Evolutionary conservation across 2,888 invertebrate species (phyloP).

Genomic region (Amblyjoppa proteus): DNA sequence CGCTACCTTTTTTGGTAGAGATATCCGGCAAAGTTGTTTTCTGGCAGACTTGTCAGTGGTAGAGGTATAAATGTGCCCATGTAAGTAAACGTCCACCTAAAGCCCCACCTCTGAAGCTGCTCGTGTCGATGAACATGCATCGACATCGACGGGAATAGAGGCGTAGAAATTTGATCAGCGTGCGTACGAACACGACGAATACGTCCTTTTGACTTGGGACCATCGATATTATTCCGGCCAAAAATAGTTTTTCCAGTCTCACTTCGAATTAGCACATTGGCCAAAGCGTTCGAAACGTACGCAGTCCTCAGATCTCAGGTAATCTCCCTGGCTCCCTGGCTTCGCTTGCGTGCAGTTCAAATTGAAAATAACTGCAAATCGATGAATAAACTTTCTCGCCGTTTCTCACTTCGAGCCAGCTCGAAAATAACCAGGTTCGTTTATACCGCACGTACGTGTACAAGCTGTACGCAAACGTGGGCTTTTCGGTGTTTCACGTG

Average conservation of each 20-base stretch:
- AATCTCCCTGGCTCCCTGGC: slow-evolving; percentile 9
- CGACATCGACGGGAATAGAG: neutral
- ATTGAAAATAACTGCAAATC: slow-evolving; percentile 19
- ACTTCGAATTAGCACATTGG: neutral
- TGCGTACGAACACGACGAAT: neutral
- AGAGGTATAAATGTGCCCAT: neutral
- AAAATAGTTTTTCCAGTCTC: slow-evolving; percentile 21
- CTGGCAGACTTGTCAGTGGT: too few species aligned
- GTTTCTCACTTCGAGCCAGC: slow-evolving; percentile 13
- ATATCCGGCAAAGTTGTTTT: too few species aligned
- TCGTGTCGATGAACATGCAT: neutral
- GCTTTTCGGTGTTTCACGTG: neutral
- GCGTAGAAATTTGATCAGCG: neutral
- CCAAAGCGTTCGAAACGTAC: neutral
- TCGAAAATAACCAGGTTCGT: slow-evolving; percentile 43
- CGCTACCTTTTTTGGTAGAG: too few species aligned
- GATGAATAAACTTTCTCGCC: slow-evolving; percentile 15
- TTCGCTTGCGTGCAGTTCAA: slow-evolving; percentile 43
- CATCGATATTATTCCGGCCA: neutral
- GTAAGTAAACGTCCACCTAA: neutral
- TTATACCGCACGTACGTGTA: slow-evolving; percentile 25
- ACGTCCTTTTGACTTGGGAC: neutral
- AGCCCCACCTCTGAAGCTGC: neutral
- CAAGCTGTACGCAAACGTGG: slow-evolving; percentile 36
- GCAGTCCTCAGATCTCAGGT: slow-evolving; percentile 5